Percentiles rank a stretch among this genome's conserved stretches.
Evolutionary conservation across 1,140 invertebrate genomes (phyloP).

Genomic region (Medauroidea extradentata): DNA sequence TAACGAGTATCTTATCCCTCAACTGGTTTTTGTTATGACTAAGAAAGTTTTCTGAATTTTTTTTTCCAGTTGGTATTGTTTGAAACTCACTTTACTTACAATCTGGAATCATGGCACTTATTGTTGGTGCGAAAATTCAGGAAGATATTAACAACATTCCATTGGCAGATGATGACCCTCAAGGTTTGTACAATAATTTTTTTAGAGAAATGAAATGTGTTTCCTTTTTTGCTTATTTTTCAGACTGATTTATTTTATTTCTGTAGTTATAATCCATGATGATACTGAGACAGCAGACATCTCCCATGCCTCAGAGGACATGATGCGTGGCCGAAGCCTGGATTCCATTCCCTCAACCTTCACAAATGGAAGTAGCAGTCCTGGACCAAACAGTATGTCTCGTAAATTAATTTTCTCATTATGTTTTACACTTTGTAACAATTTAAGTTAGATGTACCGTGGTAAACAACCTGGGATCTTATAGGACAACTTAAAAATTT

Average conservation of each 20-base stretch:
- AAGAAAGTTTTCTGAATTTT: no score
- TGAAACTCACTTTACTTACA: no score
- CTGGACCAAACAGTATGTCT: slow-evolving; percentile 54
- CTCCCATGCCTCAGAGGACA: slow-evolving; percentile 53
- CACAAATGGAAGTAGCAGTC: slow-evolving; percentile 79
- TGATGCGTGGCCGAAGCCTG: slow-evolving; percentile 73
- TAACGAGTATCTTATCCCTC: no score
- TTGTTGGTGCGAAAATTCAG: slow-evolving; percentile 53
- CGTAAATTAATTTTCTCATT: neutral
- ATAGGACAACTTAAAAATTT: no score
- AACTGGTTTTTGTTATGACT: no score
- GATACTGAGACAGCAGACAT: slow-evolving; percentile 53
- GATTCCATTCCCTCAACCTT: slow-evolving; percentile 86
- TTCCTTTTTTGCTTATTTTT: no score
- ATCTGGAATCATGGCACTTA: slow-evolving; percentile 2
- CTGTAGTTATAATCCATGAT: slow-evolving; percentile 73
- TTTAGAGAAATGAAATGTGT: no score
- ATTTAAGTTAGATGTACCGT: neutral
- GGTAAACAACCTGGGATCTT: no score
- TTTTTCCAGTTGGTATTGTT: no score
- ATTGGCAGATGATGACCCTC: slow-evolving; percentile 84
- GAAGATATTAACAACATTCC: slow-evolving; percentile 80
- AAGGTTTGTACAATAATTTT: slow-evolving; percentile 51
- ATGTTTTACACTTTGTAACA: neutral
- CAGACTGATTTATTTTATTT: slow-evolving; percentile 12